These are phyloP conservation scores for Rhinoraja longicauda DNA, from an alignment of 2,797 vertebrate species.

Conservation along the genomic window DNA sequence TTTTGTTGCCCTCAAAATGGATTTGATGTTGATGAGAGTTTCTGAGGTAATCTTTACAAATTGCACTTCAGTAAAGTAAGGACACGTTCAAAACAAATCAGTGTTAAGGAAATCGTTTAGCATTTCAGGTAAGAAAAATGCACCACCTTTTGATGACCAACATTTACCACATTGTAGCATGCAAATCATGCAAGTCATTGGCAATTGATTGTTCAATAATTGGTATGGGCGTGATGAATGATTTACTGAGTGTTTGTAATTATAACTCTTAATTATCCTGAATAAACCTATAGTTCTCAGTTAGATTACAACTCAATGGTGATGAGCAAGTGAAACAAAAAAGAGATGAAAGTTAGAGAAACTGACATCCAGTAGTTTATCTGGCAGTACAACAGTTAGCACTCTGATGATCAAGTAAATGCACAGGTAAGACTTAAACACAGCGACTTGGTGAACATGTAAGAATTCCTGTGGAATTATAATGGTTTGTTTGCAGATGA, in stretches of 20 bases:
- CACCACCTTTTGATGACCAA: background rate
- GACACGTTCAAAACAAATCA: background rate
- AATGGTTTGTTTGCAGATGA: too few relatives aligned
- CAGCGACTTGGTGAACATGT: too few relatives aligned
- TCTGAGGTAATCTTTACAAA: background rate
- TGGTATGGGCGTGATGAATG: constrained; percentile 54
- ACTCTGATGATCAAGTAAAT: background rate
- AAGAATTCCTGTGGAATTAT: too few relatives aligned
- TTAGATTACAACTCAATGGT: background rate
- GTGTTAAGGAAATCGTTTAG: background rate
- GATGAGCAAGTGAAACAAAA: background rate
- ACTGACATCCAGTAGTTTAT: background rate
- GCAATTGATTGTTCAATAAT: constrained; percentile 50
- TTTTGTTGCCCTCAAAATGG: background rate
- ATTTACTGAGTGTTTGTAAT: constrained; percentile 51
- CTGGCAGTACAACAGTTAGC: background rate
- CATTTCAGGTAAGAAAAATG: background rate
- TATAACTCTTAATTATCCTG: constrained; percentile 54
- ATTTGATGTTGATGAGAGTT: background rate
- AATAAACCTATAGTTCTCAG: constrained; percentile 36
- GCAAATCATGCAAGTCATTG: background rate
- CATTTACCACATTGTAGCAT: background rate
- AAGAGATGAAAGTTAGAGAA: background rate
- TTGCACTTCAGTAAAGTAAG: background rate
- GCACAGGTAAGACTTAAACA: too few relatives aligned